Base-by-base conservation (phyloP, 1,140 invertebrate genomes). In the Apis dorsata region DNA sequence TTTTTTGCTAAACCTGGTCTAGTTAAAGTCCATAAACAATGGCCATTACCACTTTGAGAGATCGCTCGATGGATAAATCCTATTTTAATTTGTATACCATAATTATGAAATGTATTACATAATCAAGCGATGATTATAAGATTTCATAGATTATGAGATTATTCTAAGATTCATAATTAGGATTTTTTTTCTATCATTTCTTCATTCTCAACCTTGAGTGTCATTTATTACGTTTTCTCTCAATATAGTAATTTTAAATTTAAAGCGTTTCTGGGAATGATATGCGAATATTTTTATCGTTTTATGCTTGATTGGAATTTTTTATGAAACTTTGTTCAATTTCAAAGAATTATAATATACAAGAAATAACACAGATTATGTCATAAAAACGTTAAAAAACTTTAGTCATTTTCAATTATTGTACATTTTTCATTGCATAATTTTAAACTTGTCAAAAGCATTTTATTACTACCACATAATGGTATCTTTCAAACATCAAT, bases 11-110 rank as follows among this genome's bases (percentile, higher is more conserved):
- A 93, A 17, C 95, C 95, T 49, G 96, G 92, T 74, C 92, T 94
- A 0, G 96, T 95, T 72, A 97, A 94, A 0, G 96, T 95, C 97
- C 97, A 98, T 0, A 96, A 95, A 89, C 96, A 96, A 13, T 97
- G 92, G 4, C 96, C 96, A 2, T 96, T 97, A 4, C 97, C 97
- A 90, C 97, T 97, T 93, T 97, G 96, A 0, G 96, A 95, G 79
- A 98, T 97, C 8, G 93, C 97, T 66, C 95, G 95, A 76, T 97
- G 96, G 83, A 97, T 97, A 8, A 97, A 88, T 73, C 96, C 96
- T 97, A 71, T 78, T 24, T 63, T 24, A 44, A 44, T 44, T 44
- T 44, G 34, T 44, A 44, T 44, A 0, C 34, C 34, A 34, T 8
- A 1, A 9, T 1, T 19, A 55, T 19, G 0, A 0, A 85, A 34